Conservation (phyloP, 2,888 invertebrate genomes). For the Monochamus alternatus region DNA sequence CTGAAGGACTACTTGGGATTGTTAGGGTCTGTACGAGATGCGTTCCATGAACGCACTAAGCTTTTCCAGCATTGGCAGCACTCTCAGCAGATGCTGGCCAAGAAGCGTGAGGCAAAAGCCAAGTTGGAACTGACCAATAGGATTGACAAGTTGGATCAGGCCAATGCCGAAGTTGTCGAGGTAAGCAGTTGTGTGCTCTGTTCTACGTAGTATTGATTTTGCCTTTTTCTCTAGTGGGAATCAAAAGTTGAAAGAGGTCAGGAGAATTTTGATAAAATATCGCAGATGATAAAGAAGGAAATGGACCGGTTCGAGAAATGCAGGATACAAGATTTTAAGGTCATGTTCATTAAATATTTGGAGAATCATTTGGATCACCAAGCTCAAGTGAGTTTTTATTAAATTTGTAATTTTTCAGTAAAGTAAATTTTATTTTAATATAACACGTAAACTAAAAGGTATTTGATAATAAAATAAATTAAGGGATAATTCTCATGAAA, state of each 20-base stretch:
- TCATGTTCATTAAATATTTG: constrained; percentile 91
- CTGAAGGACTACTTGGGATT: constrained; percentile 95
- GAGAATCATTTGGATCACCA: constrained; percentile 96
- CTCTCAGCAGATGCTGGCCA: constrained; percentile 93
- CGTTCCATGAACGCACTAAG: constrained; percentile 83
- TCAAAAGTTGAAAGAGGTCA: constrained; percentile 97
- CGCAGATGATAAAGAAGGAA: constrained; percentile 94
- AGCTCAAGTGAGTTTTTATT: constrained; percentile 80
- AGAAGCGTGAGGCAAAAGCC: constrained; percentile 94
- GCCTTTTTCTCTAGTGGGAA: constrained; percentile 82
- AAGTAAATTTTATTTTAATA: too few relatives aligned
- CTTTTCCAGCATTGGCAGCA: constrained; percentile 98
- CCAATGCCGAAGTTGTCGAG: constrained; percentile 93
- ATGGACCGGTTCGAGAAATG: constrained; percentile 92
- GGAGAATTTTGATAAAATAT: constrained; percentile 96
- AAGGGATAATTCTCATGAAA: too few relatives aligned
- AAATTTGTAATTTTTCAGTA: neutral
- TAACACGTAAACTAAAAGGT: too few relatives aligned
- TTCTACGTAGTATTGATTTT: neutral
- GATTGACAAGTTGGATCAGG: constrained; percentile 90
- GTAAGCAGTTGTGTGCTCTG: constrained; percentile 70
- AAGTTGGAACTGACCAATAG: constrained; percentile 93
- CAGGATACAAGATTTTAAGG: constrained; percentile 91
- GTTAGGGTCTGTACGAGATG: constrained; percentile 91
- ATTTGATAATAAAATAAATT: too few relatives aligned